Evolutionary conservation across 2,797 vertebrate species (phyloP), one percentile per base, ranked within the genome.

Genomic region (Gadopsis marmoratus): DNA sequence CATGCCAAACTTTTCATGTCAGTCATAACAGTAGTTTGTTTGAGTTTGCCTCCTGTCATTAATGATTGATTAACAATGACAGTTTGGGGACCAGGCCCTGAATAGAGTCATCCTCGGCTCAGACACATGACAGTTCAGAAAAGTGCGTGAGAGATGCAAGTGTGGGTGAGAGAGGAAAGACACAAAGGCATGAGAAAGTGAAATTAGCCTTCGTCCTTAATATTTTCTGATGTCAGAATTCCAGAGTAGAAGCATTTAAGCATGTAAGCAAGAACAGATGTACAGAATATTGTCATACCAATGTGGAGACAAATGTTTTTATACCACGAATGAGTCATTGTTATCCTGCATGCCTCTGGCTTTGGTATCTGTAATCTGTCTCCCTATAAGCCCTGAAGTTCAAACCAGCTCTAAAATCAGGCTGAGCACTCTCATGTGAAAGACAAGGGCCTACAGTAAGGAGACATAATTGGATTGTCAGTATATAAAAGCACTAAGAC

Each of bases 41-140:
- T 80, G 71, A 72, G 76, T 78, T 86, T 71, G 76, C 61, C 51
- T 81, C 31, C 54, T 74, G 86, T 83, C 82, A 81, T 88, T 78
- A 85, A 70, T 83, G 82, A 91, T 71, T 85, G 88, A 91, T 89
- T 73, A 73, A 68, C 51, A 54, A 74, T 86, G 89, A 91, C 86
- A 85, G 83, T 62, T 82, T 64, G 69, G 71, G 77, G 73, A 81
- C 71, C 79, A 59, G 56, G 71, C 68, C 67, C 67, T 74, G 60
- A 76, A 74, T 45, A 73, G 55, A 80, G 58, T 72, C 82, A 82
- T 31, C 59, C 69, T 62, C 12, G 8, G 58, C n/a, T n/a, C n/a
- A n/a, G n/a, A n/a, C n/a, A n/a, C n/a, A 19, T 78, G 84, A 83
- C 67, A 64, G 83, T 31, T 66, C 31, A 33, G 67, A n/a, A 69